Evolutionary conservation across 2,113 vertebrate species (phyloP), one percentile per base, ranked within the genome.

Genomic region (Macquaria australasica): DNA sequence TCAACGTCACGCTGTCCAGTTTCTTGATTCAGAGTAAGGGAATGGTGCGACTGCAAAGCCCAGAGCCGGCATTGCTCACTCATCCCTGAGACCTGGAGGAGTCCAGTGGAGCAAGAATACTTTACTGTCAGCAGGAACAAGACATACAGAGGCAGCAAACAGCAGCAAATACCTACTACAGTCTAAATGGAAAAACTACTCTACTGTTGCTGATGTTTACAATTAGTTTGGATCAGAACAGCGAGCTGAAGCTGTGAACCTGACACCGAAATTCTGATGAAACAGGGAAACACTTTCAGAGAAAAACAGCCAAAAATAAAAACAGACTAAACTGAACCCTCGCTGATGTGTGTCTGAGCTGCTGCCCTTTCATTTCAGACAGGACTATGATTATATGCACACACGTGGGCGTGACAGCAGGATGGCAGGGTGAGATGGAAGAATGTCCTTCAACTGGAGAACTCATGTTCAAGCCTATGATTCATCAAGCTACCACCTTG

Each of bases 111-210:
- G 62, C 21, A 4, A 45, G 48, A 55, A 67, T 4, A 62, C 69
- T 58, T 82, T 64, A 51, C 50, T 21, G 78, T 87, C 81, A 83
- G 76, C 81, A 53, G 72, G 67, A 59, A 50, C 43, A 43, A 70
- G 11, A 77, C 3, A 28, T 2, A 39, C 25, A 80, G 41, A 74
- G 8, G 37, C 64, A 82, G 16, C n/a, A 73, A 62, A 73, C 16
- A 3, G 25, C 28, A 77, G 67, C 4, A 55, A 69, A 62, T 9
- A 58, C 10, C 23, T 1, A 10, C 21, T 1, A 20, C 50, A 23
- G 34, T n/a, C 9, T 2, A 39, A 5, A 4, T 10, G 43, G 7
- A 62, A 15, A 21, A 39, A 20, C 51, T 20, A 51, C 50, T 31
- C 11, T 28, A 15, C 55, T 58, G 75, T 8, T 53, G 28, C 9